Conservation (phyloP, 2,797 vertebrate species). For the Chelidonichthys spinosus region DNA sequence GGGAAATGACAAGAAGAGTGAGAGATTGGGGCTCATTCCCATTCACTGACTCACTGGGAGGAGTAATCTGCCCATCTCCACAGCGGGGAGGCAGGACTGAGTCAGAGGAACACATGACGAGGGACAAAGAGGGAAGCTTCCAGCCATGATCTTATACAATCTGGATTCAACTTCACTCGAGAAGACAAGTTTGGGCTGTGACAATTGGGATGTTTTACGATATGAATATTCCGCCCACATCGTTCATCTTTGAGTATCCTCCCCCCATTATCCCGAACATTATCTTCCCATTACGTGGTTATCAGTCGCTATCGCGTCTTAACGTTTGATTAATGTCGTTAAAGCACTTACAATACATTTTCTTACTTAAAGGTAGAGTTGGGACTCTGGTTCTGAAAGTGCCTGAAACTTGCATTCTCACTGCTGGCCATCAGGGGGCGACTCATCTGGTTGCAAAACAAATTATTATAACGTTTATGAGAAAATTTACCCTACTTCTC, state of each 20-base stretch:
- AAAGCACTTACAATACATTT: too few relatives aligned
- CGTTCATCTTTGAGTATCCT: neutral
- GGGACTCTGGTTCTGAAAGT: too few relatives aligned
- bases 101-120: slow-evolving; percentile 17
- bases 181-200: too few relatives aligned
- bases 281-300: neutral
- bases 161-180: neutral
- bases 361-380: too few relatives aligned
- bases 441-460: too few relatives aligned
- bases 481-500: too few relatives aligned
- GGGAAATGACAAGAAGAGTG: slow-evolving; percentile 1
- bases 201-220: too few relatives aligned
- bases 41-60: slow-evolving; percentile 43
- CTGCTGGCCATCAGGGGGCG: too few relatives aligned
- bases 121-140: neutral
- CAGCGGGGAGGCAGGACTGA: slow-evolving; percentile 52
- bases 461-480: too few relatives aligned
- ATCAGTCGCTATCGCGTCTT: neutral
- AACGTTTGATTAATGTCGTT: too few relatives aligned
- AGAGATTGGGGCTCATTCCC: slow-evolving; percentile 42
- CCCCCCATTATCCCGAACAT: too few relatives aligned
- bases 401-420: too few relatives aligned
- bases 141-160: neutral
- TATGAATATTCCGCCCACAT: neutral
- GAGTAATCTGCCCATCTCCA: slow-evolving; percentile 61